A percentile compares a stretch with the other conserved stretches of the same genome.
phyloP scores from a whole-genome alignment of 2,113 vertebrate genomes.

The Oplegnathus fasciatus region DNA sequence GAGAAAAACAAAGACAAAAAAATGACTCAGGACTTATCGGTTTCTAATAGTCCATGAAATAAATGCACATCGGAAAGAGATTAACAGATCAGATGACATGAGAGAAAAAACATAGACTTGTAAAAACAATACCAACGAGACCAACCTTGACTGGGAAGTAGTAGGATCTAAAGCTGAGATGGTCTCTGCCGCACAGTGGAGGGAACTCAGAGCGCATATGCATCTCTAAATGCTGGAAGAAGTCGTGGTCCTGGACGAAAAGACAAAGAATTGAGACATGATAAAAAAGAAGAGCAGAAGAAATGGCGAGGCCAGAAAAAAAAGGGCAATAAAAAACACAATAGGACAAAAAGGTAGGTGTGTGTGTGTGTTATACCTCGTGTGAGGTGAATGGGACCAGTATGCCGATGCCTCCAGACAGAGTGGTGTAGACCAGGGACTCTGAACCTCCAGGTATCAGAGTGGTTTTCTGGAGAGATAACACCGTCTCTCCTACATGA shows the following conservation, averaged over 20 bases:
- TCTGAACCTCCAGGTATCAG: constrained; percentile 97
- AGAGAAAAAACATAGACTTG: neutral
- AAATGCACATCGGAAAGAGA: neutral
- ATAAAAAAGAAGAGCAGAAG: neutral
- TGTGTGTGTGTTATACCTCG: constrained; percentile 84
- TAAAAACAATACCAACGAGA: neutral
- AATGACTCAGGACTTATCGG: neutral
- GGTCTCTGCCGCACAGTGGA: constrained; percentile 95
- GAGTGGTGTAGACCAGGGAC: constrained; percentile 96
- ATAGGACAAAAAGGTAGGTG: neutral
- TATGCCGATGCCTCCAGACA: constrained; percentile 97
- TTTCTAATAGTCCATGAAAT: neutral
- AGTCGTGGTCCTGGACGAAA: constrained; percentile 93
- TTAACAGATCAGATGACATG: neutral
- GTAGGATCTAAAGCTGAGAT: constrained; percentile 98
- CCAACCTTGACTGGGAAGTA: constrained; percentile 98
- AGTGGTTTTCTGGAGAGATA: constrained; percentile 97
- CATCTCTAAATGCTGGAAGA: constrained; percentile 99
- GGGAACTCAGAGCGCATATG: constrained; percentile 97
- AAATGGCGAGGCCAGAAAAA: neutral
- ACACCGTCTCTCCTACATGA: constrained; percentile 94
- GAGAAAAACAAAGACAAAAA: neutral
- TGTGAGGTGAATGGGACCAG: constrained; percentile 98
- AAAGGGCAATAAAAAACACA: neutral
- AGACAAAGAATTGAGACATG: neutral